Base-by-base conservation (phyloP, 2,113 vertebrate species). In the Ranitomeya variabilis region DNA sequence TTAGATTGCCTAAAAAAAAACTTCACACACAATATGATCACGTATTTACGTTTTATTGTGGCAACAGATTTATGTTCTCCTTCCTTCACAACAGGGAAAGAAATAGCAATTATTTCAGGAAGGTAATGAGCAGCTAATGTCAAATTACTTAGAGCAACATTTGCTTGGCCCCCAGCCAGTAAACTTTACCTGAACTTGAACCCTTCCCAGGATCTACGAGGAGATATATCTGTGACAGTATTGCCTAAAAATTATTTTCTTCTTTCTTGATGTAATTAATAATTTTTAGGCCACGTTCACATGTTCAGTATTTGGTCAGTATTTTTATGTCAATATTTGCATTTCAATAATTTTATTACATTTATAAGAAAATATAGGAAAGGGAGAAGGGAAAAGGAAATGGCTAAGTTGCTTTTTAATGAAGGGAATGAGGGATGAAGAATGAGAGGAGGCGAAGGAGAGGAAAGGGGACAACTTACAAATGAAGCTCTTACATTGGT, bases 21-120 rank as follows among this genome's bases (percentile, higher is more conserved):
- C 8, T 0, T 45, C 31, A 45, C 71, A 74, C 80, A 84, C 73
- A 85, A 78, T 85, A 54, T 71, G 57, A 83, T 85, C 73, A 67
- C 12, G 10, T 89, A 89, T 89, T 85, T 85, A 78, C 77, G 82
- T 67, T 89, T 89, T 89, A 85, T 89, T 89, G 87, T 89, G 73
- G 82, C 87, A 89, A 89, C 87, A 85, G 81, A 85, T 89, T 89
- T 67, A 89, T 89, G 60, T 45, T 52, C 69, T 83, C 18, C 81
- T 76, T 54, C 87, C 87, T 89, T 79, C 59, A 84, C 87, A 66
- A 89, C 87, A 19, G 60, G 62, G 18, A 55, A 83, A n/a, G 37
- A 64, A 87, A 73, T 55, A 88, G 10, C 69, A 80, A 73, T 66
- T 37, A 15, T 73, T 80, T 14, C 26, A 81, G 51, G 6, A 10